phyloP scores from a whole-genome alignment of 2,113 vertebrate species.

The Quiscalus mexicanus region DNA sequence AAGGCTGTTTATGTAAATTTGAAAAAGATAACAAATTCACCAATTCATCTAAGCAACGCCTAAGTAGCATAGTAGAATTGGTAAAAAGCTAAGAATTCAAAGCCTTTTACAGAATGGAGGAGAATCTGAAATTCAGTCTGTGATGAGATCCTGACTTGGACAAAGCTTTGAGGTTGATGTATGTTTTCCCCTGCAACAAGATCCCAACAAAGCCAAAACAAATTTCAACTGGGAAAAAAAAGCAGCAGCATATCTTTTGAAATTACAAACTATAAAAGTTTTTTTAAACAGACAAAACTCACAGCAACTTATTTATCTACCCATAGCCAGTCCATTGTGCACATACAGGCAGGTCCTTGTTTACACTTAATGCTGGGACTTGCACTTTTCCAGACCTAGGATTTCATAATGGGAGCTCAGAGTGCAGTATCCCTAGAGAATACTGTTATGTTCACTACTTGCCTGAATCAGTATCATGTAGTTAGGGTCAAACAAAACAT shows the following conservation, averaged over 20 bases:
- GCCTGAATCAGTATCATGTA: not conserved
- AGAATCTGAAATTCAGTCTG: not conserved
- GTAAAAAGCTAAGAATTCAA: not conserved
- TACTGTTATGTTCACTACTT: not conserved
- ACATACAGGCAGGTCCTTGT: not conserved
- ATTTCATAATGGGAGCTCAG: not conserved
- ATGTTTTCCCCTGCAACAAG: not conserved
- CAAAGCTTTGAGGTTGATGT: not conserved
- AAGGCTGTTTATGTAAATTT: not conserved
- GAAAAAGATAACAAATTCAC: not conserved
- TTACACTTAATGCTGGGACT: not conserved
- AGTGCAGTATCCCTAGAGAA: not conserved
- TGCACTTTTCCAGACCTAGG: not conserved
- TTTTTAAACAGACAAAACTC: not conserved
- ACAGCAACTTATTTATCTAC: not conserved
- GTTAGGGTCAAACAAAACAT: not conserved
- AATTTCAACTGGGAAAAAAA: not conserved
- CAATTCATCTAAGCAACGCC: not conserved
- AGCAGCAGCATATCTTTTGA: not conserved
- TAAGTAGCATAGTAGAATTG: not conserved
- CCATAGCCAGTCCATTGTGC: not conserved
- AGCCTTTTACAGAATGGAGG: not conserved
- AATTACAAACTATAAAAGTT: not conserved
- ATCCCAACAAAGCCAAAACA: not conserved
- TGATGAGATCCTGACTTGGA: not conserved